Evolutionary conservation across 1,140 invertebrate genomes (phyloP), one percentile per base, ranked within the genome.

Genomic region (Zaprionus kolodkinae): DNA sequence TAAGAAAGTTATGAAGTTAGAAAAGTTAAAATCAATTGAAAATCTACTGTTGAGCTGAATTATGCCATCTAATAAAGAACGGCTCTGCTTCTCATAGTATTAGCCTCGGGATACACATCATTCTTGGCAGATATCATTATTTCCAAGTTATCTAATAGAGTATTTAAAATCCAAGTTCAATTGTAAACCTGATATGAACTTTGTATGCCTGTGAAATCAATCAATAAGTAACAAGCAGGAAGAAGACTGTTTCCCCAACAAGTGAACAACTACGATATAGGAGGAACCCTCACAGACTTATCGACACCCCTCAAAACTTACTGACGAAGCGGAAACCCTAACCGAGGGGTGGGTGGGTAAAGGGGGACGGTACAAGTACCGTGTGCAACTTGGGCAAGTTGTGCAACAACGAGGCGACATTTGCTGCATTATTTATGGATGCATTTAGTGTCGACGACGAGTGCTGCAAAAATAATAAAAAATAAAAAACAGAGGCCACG

Each of bases 381-480:
- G 21, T 43, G 12, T 55, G 52, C 55, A 33, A 71, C 35, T 55
- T 61, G 17, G 27, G 17, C 10, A 43, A 12, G n/a, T 13, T 59
- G 15, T 25, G 52, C 52, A 56, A 66, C 35, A 56, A 11, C 38
- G 15, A 61, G 43, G 56, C 9, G 62, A 52, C 40, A 60, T 27
- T 40, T 11, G 35, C 48, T 78, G 63, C 62, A 72, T 76, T 72
- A 78, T 78, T 78, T 74, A 67, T 71, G 56, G 43, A 30, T 59
- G 72, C 72, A 65, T 62, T 78, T 69, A 50, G 65, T 64, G 48
- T 79, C 71, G 81, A 81, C 65, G 54, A 77, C 84, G 27, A 30
- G 27, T 30, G 27, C 3, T 30, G 27, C 27, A 30, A 30, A 30
- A 55, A 62, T 75, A 71, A 67, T 60, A 65, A 21, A 21, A 21